Conservation (phyloP, 2,888 invertebrate genomes). For the Coelopa pilipes region DNA sequence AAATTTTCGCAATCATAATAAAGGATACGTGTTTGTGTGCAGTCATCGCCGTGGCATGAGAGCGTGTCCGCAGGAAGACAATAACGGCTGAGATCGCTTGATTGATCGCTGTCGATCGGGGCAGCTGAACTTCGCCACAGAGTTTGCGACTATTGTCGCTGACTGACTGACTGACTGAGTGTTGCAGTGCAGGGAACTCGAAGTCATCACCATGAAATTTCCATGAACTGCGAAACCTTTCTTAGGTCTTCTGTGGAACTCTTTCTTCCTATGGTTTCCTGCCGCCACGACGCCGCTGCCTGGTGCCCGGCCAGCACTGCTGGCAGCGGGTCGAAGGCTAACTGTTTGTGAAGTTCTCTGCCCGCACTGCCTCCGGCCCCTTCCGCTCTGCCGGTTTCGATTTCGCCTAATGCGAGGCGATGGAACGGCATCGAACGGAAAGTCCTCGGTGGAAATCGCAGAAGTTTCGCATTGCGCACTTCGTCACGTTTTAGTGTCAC, state of each 20-base stretch:
- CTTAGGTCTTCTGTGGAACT: too few relatives aligned
- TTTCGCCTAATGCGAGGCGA: conserved; percentile 1
- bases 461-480: conserved; percentile 6
- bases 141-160: too few relatives aligned
- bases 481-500: background rate
- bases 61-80: background rate
- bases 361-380: too few relatives aligned
- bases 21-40: background rate
- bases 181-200: too few relatives aligned
- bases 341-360: background rate
- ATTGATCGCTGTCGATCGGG: background rate
- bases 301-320: conserved; percentile 30
- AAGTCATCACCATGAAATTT: too few relatives aligned
- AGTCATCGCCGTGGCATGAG: background rate
- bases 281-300: conserved; percentile 2
- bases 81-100: background rate
- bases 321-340: conserved; percentile 25
- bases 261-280: background rate
- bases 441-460: background rate
- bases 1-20: conserved; percentile 33
- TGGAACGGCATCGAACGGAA: conserved; percentile 4
- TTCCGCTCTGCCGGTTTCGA: conserved; percentile 11
- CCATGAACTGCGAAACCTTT: too few relatives aligned
- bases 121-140: conserved; percentile 10
- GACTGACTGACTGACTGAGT: too few relatives aligned